Percentiles rank a stretch among this genome's conserved stretches.
phyloP scores from a whole-genome alignment of 2,888 invertebrate genomes.

The Acronicta aceris region DNA sequence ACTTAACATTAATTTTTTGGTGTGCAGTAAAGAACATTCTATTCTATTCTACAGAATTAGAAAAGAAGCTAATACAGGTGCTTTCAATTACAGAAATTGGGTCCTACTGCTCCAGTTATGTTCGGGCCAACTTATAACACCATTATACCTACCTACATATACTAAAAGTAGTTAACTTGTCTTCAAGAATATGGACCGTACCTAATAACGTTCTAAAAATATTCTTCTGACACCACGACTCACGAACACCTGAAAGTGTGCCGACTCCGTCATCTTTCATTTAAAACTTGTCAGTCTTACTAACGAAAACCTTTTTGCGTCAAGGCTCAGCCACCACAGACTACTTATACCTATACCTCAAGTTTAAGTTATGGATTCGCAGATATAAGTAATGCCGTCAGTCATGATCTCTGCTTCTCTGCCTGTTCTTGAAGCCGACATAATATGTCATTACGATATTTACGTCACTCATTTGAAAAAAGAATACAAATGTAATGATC shows the following conservation, averaged over 20 bases:
- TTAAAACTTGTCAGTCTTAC: background rate
- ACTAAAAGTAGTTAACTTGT: background rate
- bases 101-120: too few species aligned
- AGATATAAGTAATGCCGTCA: slow-evolving; percentile 24
- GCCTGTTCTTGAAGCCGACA: slow-evolving; percentile 46
- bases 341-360: background rate
- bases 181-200: background rate
- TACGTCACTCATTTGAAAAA: slow-evolving; percentile 79
- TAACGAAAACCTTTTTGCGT: slow-evolving; percentile 4
- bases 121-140: too few species aligned
- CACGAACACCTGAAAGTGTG: slow-evolving; percentile 1
- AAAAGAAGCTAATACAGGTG: too few species aligned
- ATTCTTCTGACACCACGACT: background rate
- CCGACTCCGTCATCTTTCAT: background rate
- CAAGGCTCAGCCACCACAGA: too few species aligned
- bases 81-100: too few species aligned
- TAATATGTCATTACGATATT: slow-evolving; percentile 79
- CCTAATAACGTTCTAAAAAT: slow-evolving; percentile 1
- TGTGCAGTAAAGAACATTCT: too few species aligned
- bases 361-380: slow-evolving; percentile 13
- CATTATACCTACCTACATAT: too few species aligned
- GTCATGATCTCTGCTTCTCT: slow-evolving; percentile 33
- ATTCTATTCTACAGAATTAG: too few species aligned
- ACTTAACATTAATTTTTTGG: too few species aligned
- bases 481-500: slow-evolving; percentile 69